These are phyloP conservation scores for Theocolax elegans DNA, from an alignment of 1,140 invertebrate genomes.

Conservation along the genomic window DNA sequence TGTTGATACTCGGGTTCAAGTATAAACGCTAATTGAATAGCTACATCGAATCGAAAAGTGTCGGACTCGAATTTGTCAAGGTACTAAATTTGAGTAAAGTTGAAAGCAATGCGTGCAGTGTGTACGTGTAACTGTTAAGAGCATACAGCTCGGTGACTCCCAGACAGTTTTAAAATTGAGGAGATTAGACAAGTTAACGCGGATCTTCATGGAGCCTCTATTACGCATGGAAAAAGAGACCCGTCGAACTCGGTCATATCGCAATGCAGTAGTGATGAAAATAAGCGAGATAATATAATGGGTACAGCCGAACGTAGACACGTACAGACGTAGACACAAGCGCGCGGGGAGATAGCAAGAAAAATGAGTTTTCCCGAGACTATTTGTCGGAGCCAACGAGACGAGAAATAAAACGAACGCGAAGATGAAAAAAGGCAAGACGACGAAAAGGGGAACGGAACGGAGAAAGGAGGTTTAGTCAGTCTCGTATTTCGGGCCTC, in stretches of 20 bases:
- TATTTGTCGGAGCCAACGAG: neutral
- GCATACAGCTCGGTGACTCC: too few species aligned
- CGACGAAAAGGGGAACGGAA: neutral
- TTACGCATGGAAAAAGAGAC: neutral
- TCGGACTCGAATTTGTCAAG: too few species aligned
- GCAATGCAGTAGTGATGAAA: constrained; percentile 1
- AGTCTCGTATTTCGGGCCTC: constrained; percentile 44
- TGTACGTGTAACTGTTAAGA: too few species aligned
- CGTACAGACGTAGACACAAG: too few species aligned
- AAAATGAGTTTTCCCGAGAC: constrained; percentile 11
- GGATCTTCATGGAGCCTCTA: neutral
- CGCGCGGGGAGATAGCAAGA: neutral
- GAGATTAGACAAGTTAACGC: constrained; percentile 6
- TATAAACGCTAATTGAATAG: too few species aligned
- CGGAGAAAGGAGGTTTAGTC: neutral
- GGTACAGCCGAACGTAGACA: too few species aligned
- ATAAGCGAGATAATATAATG: neutral
- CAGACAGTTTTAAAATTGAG: too few species aligned
- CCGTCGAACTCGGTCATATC: neutral
- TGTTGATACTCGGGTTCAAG: too few species aligned
- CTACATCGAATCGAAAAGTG: too few species aligned
- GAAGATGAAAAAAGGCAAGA: neutral
- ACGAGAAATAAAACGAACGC: neutral
- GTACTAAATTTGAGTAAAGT: too few species aligned
- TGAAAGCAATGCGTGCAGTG: too few species aligned